Evolutionary conservation across 2,797 vertebrate genomes (phyloP).

Genomic region (Cynodonichthys magdalenae): DNA sequence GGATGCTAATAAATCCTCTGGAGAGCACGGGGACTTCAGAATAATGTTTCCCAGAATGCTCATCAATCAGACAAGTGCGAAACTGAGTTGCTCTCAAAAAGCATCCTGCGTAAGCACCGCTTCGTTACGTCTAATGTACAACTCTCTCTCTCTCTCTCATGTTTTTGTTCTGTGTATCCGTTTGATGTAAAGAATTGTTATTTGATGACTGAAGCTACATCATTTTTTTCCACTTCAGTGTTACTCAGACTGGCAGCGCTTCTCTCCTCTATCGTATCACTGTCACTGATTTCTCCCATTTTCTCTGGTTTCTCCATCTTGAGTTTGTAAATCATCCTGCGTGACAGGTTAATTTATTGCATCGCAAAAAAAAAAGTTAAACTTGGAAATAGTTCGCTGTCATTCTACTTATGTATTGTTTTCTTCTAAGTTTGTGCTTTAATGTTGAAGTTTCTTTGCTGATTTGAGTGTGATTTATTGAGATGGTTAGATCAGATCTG

Average conservation of each 20-base stretch:
- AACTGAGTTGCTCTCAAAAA: constrained; percentile 38
- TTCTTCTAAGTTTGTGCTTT: neutral
- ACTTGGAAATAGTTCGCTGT: neutral
- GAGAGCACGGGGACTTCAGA: constrained; percentile 51
- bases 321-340: neutral
- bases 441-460: neutral
- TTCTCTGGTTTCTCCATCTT: neutral
- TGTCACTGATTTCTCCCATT: neutral
- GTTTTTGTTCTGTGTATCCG: constrained; percentile 31
- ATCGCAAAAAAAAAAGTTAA: neutral
- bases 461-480: neutral
- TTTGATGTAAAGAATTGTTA: constrained; percentile 48
- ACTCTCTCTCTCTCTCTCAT: constrained; percentile 13
- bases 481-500: too few species aligned
- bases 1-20: constrained; percentile 66
- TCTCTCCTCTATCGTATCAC: neutral
- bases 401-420: neutral
- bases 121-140: constrained; percentile 13
- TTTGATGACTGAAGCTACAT: constrained; percentile 28
- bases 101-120: constrained; percentile 23
- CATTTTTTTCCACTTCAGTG: constrained; percentile 17
- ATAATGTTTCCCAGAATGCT: constrained; percentile 62
- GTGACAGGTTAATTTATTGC: neutral
- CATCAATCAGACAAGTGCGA: constrained; percentile 53
- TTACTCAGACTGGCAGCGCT: constrained; percentile 19